phyloP scores from a whole-genome alignment of 2,797 vertebrate species.

The Decapterus maruadsi region DNA sequence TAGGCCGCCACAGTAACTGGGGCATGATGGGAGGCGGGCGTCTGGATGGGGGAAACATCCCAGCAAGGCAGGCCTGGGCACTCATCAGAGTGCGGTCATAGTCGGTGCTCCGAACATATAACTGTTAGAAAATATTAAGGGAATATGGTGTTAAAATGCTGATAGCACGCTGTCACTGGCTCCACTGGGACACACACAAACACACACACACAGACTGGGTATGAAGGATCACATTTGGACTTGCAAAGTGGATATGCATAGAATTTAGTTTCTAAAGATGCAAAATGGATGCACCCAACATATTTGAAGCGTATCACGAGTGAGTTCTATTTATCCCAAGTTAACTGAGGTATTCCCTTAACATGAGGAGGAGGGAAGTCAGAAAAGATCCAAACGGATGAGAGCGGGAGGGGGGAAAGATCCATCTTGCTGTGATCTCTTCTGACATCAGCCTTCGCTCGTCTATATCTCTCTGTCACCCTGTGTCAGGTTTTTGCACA shows the following conservation, averaged over 20 bases:
- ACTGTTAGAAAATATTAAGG: conserved; percentile 66
- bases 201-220: background rate
- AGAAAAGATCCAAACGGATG: conserved; percentile 49
- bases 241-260: conserved; percentile 6
- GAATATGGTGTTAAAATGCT: conserved; percentile 24
- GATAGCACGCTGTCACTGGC: background rate
- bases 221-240: conserved; percentile 35
- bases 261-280: conserved; percentile 44
- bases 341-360: conserved; percentile 60
- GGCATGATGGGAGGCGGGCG: conserved; percentile 81
- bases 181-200: background rate
- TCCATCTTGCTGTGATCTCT: conserved; percentile 69
- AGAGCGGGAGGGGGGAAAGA: conserved; percentile 27
- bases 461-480: conserved; percentile 75
- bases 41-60: conserved; percentile 84
- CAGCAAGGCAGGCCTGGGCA: conserved; percentile 88
- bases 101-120: conserved; percentile 89
- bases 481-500: conserved; percentile 72
- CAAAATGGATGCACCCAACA: conserved; percentile 34
- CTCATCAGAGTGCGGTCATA: conserved; percentile 91
- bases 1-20: conserved; percentile 86
- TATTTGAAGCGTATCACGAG: conserved; percentile 32
- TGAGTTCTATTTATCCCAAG: conserved; percentile 42
- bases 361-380: conserved; percentile 48
- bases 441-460: conserved; percentile 78